Evolutionary conservation across 2,888 invertebrate genomes (phyloP).

Genomic region (Calliphora vomitoria): DNA sequence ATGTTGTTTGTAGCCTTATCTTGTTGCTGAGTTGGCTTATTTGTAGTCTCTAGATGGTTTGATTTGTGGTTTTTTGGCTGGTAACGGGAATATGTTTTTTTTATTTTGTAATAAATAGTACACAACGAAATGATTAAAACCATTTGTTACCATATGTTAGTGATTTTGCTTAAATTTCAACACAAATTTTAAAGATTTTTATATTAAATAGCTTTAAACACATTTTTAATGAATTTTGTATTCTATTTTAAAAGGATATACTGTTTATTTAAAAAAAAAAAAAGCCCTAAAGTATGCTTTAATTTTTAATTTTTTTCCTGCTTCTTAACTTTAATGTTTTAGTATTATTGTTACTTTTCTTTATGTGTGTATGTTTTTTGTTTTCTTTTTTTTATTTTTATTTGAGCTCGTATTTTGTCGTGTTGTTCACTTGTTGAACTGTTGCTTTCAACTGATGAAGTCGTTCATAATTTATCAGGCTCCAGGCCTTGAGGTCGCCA

Average conservation of each 20-base stretch:
- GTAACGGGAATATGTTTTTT: neutral
- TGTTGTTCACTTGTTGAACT: slow-evolving; percentile 76
- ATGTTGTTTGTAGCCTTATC: neutral
- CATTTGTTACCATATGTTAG: slow-evolving; percentile 60
- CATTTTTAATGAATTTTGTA: slow-evolving; percentile 8
- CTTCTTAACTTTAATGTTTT: neutral
- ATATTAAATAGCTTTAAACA: slow-evolving; percentile 2
- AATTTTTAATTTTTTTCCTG: slow-evolving; percentile 38
- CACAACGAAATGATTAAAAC: slow-evolving; percentile 7
- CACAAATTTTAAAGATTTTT: neutral
- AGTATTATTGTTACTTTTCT: slow-evolving; percentile 21
- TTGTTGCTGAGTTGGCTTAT: neutral
- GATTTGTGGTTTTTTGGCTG: neutral
- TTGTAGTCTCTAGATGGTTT: neutral
- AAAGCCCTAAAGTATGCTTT: slow-evolving; percentile 55
- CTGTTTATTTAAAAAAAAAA: slow-evolving; percentile 23
- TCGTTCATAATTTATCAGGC: slow-evolving; percentile 82
- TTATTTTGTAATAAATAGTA: neutral
- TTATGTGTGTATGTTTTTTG: slow-evolving; percentile 24
- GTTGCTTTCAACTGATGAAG: slow-evolving; percentile 78
- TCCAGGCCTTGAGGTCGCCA: slow-evolving; percentile 80
- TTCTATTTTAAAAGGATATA: slow-evolving; percentile 26
- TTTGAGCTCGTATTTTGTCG: slow-evolving; percentile 63
- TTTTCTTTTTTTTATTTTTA: neutral
- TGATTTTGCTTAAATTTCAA: slow-evolving; percentile 15